Base-by-base conservation (phyloP, 2,113 vertebrate genomes). In the Nibea albiflora region DNA sequence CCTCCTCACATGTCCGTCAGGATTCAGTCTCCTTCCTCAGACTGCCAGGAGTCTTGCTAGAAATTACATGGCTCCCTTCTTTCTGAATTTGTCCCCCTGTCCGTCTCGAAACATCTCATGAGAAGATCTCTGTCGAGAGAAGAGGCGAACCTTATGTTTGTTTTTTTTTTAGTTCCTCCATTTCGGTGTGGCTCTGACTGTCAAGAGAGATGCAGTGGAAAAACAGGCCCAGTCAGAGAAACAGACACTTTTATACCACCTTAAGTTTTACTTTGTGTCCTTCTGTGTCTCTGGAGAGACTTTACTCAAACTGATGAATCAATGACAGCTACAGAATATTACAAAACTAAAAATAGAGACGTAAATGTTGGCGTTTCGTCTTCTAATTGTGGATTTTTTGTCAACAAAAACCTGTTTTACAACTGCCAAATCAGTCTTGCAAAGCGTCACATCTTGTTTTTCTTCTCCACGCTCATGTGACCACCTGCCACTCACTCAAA, bases 1-100 rank as follows among this genome's bases (percentile, higher is more conserved):
- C 64, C 67, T 84, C 88, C 70, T 85, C 90, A 46, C 67, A 72
- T 90, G 88, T 89, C 86, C 56, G 24, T 86, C 87, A 91, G 76
- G 76, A 83, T 84, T 81, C 85, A 81, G 85, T 78, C 75, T 81
- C 60, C 81, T 82, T 78, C 52, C 60, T 46, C 64, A 22, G 77
- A 26, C 73, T 53, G 73, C 78, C 76, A 78, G 73, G 72, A 78
- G 77, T 79, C 77, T 89, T 26, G 5, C 10, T 28, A 39, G 73
- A 72, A 63, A 76, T 68, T 28, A 19, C 71, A 46, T 4, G 31
- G 31, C 62, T 67, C 39, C 39, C 24, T 24, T 81, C 61, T 81
- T 28, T 80, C 54, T 67, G 57, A 22, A 31, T 87, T 80, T 79
- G 65, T 42, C 61, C 62, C 28, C 1, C 1, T 19, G 42, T 60